Conservation (phyloP, 2,888 invertebrate genomes). For the Catocala sponsa region DNA sequence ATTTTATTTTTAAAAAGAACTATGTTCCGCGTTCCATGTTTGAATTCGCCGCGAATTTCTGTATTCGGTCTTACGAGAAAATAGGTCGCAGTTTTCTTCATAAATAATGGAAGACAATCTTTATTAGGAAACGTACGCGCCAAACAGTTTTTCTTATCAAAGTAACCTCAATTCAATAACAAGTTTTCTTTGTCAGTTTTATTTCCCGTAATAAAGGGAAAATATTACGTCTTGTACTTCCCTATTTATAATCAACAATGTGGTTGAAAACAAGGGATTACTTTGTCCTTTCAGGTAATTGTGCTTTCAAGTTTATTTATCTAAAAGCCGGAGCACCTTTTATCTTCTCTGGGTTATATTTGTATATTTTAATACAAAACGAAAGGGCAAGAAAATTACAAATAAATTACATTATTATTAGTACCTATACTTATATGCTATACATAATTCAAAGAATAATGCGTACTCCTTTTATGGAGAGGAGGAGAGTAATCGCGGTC, state of each 20-base stretch:
- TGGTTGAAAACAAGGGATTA: conserved; percentile 15
- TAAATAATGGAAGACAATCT: conserved; percentile 12
- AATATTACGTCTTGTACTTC: no score
- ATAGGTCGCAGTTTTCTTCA: conserved; percentile 15
- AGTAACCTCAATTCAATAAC: conserved; percentile 18
- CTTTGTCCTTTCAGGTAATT: conserved; percentile 8
- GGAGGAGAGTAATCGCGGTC: no score
- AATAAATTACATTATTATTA: no score
- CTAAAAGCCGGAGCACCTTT: no score
- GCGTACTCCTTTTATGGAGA: no score
- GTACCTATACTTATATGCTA: no score
- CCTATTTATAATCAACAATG: conserved; percentile 1
- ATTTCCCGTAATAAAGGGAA: conserved; percentile 9
- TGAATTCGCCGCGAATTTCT: conserved; percentile 14
- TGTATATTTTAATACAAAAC: no score
- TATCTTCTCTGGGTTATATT: no score
- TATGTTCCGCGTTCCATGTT: conserved; percentile 19
- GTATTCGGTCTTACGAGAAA: conserved; percentile 10
- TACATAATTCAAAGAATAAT: no score
- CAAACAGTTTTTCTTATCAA: conserved; percentile 10
- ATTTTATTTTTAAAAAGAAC: conserved; percentile 21
- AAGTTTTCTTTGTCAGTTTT: conserved; percentile 11
- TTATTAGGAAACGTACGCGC: conserved; percentile 11
- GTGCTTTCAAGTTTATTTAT: conserved; percentile 3
- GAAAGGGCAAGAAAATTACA: no score